Percentiles rank a stretch among this genome's conserved stretches.
Conservation (phyloP, 2,113 vertebrate genomes). For the Apodemus sylvaticus region DNA sequence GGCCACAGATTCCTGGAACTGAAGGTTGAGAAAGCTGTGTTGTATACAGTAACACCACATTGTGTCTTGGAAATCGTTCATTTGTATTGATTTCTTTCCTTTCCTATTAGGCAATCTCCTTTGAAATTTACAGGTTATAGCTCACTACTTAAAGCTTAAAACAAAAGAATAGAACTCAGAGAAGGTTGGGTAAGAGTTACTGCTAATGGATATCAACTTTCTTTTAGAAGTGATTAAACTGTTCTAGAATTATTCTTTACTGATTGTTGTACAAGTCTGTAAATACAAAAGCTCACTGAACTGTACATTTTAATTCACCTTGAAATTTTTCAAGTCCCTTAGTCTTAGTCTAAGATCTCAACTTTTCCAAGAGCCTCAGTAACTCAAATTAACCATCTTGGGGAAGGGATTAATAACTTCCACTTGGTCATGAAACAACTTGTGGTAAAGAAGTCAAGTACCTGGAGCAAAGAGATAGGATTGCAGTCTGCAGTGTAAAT, state of each 20-base stretch:
- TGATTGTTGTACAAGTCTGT: background rate
- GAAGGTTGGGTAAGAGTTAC: background rate
- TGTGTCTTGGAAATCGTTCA: slow-evolving; percentile 34
- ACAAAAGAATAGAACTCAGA: background rate
- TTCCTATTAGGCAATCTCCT: slow-evolving; percentile 32
- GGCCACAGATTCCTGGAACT: background rate
- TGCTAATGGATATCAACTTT: background rate
- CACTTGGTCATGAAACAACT: background rate
- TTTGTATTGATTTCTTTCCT: slow-evolving; percentile 48
- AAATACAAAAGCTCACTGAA: background rate
- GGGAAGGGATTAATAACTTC: background rate
- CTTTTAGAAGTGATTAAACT: slow-evolving; percentile 35
- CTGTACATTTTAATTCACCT: background rate
- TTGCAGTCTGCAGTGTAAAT: background rate
- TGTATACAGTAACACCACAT: slow-evolving; percentile 10
- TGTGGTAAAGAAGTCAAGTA: background rate
- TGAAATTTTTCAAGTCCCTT: background rate
- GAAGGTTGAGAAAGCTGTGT: slow-evolving; percentile 36
- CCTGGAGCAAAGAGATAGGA: background rate
- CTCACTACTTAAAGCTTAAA: background rate
- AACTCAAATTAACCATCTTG: background rate
- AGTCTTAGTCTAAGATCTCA: background rate
- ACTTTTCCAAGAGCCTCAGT: slow-evolving; percentile 13
- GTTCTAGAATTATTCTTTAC: background rate
- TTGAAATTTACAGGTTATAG: slow-evolving; percentile 35